Evolutionary conservation across 2,888 invertebrate species (phyloP).

Genomic region (Lithophane socia): DNA sequence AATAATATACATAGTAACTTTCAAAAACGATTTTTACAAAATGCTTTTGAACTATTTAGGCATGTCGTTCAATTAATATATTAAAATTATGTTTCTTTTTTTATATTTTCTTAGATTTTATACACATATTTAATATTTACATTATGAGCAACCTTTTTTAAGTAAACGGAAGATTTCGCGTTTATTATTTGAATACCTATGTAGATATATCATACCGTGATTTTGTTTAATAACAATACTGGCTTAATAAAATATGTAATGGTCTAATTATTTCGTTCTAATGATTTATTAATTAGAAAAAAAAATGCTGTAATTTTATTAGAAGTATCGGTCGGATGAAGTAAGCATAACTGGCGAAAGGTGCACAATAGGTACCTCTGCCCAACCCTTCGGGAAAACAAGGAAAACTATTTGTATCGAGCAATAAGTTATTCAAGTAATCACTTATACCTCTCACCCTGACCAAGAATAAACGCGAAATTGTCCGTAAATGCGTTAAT

Average conservation of each 20-base stretch:
- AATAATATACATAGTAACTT: conserved; percentile 2
- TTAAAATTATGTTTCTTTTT: neutral
- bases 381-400: no score
- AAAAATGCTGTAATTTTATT: neutral
- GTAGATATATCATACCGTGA: neutral
- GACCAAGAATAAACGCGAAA: conserved; percentile 36
- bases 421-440: neutral
- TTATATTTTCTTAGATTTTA: conserved; percentile 21
- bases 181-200: neutral
- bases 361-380: no score
- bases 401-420: neutral
- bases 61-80: neutral
- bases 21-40: conserved; percentile 36
- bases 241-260: conserved; percentile 1
- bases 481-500: conserved; percentile 20
- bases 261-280: neutral
- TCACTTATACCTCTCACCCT: neutral
- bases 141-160: conserved; percentile 47
- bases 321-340: neutral
- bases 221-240: neutral
- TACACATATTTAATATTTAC: conserved; percentile 43
- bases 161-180: conserved; percentile 40
- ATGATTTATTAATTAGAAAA: neutral
- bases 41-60: conserved; percentile 1
- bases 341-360: neutral